Base-by-base conservation (phyloP, 1,140 invertebrate genomes). In the Drosophila lini region DNA sequence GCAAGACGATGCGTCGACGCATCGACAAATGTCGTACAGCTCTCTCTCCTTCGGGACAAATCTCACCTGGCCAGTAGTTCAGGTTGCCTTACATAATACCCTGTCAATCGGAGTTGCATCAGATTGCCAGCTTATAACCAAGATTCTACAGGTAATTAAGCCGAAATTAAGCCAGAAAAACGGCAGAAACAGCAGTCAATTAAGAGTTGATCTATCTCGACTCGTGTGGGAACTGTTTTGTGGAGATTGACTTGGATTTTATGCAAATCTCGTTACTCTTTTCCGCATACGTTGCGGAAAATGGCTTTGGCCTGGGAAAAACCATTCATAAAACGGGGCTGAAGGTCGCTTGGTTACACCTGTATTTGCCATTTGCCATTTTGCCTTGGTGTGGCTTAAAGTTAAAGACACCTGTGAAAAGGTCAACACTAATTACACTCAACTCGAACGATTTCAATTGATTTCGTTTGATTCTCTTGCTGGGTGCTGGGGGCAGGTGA, bases 241-340 rank as follows among this genome's bases (percentile, higher is more conserved):
- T 34, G 10, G 13, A 38, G 52, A 73, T 71, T 79, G 50, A 48
- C 44, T 78, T 16, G 48, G 44, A 80, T 74, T 80, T 78, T 89
- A 88, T 88, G 84, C 80, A 83, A 88, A 88, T 88, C 47, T 71
- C 36, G 64, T 53, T 68, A 81, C 69, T 80, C 84, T 88, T 83
- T 88, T 88, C 84, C 84, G 84, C 84, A 88, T 88, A 80, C 69
- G 73, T 71, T 28, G 40, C 52, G 59, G 83, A 77, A 80, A 88
- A 88, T 48, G 83, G 52, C 19, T 55, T 36, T 22, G 52, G 52
- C 77, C 68, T 82, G 84, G 65, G 80, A 88, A 88, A 80, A 85
- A 22, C 16, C 55, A 62, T 63, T 76, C 61, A 81, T 75, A 74
- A 53, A 74, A 53, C 58, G 56, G 52, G 61, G 53, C 80, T 81